phyloP scores from a whole-genome alignment of 2,113 vertebrate species.

The Sphyrna mokarran region DNA sequence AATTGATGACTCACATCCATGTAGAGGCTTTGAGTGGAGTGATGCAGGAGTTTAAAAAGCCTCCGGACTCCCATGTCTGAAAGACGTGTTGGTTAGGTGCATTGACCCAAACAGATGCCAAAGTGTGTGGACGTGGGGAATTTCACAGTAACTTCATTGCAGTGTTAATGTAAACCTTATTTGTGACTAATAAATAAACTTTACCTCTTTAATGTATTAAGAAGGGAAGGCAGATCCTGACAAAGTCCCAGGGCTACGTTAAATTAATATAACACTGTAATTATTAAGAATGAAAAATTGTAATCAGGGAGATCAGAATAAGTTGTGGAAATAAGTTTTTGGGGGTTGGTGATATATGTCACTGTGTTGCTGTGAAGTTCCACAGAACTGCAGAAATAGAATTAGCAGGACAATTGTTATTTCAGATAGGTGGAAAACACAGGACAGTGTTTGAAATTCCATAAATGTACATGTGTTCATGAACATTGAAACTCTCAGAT shows the following conservation, averaged over 20 bases:
- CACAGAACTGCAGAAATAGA: not conserved
- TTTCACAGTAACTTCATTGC: too few relatives aligned
- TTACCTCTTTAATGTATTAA: too few relatives aligned
- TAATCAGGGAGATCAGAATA: too few relatives aligned
- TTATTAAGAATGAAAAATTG: not conserved
- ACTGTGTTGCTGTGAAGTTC: not conserved
- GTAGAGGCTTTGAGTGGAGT: not conserved
- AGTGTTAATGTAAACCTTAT: too few relatives aligned
- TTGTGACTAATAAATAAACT: too few relatives aligned
- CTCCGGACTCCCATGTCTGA: too few relatives aligned
- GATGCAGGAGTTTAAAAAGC: too few relatives aligned
- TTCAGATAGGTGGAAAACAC: not conserved
- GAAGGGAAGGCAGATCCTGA: too few relatives aligned
- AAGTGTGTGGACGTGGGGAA: too few relatives aligned
- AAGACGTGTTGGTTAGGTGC: too few relatives aligned
- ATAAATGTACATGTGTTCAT: constrained; percentile 15
- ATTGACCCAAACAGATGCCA: too few relatives aligned
- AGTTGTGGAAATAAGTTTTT: not conserved
- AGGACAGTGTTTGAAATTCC: not conserved
- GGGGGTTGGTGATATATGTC: not conserved
- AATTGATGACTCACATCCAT: not conserved
- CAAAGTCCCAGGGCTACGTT: too few relatives aligned
- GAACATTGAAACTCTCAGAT: not conserved
- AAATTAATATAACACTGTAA: not conserved
- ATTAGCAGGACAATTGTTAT: not conserved